Percentiles rank a stretch among this genome's conserved stretches.
These are phyloP conservation scores for Cyrtodaria siliqua DNA, from an alignment of 2,888 invertebrate genomes.

Conservation along the genomic window DNA sequence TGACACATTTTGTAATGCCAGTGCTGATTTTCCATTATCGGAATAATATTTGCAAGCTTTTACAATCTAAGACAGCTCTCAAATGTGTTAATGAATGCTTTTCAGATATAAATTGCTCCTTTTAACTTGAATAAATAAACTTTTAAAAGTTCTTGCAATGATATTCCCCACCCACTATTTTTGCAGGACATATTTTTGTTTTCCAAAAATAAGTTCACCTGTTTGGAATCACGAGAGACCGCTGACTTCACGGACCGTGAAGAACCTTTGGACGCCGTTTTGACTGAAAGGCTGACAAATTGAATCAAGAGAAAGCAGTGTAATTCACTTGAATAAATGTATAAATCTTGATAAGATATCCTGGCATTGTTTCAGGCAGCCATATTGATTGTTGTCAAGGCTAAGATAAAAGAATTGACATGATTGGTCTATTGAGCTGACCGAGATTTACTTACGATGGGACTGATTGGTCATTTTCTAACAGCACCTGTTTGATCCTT, in stretches of 20 bases:
- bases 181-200: not conserved
- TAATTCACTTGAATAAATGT: not conserved
- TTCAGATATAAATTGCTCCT: no score
- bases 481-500: conserved; percentile 6
- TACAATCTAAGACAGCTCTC: no score
- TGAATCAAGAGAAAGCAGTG: not conserved
- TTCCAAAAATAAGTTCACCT: conserved; percentile 7
- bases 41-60: no score
- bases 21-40: no score
- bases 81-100: no score
- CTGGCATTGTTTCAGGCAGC: conserved; percentile 40
- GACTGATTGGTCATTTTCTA: conserved; percentile 27
- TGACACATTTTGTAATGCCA: no score
- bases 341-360: conserved; percentile 9
- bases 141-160: not conserved
- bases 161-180: not conserved
- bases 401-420: conserved; percentile 9
- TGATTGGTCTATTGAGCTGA: conserved; percentile 39
- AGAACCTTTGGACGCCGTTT: conserved; percentile 26
- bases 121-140: no score
- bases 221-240: conserved; percentile 10
- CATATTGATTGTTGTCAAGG: conserved; percentile 61
- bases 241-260: conserved; percentile 4
- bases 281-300: not conserved
- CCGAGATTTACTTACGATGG: conserved; percentile 33